Evolutionary conservation across 2,797 vertebrate species (phyloP).

Genomic region (Microcaecilia unicolor): DNA sequence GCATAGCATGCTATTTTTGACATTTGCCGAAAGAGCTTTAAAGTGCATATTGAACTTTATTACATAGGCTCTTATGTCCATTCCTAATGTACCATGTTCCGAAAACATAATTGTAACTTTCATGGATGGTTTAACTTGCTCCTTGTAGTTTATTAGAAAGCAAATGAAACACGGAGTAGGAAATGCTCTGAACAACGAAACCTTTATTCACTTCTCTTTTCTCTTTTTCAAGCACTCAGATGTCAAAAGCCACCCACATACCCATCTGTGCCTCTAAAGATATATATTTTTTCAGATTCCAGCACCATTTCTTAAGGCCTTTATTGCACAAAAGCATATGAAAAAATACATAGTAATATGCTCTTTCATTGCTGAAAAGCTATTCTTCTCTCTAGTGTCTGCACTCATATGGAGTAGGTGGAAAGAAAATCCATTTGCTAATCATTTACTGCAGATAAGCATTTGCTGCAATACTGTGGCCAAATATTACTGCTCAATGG

Average conservation of each 20-base stretch:
- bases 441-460: neutral
- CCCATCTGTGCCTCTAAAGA: neutral
- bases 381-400: neutral
- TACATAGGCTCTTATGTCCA: no score
- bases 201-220: neutral
- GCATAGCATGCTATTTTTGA: no score
- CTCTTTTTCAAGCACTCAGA: neutral
- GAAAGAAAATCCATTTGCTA: slow-evolving; percentile 6
- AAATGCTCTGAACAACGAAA: neutral
- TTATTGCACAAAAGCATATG: neutral
- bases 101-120: no score
- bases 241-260: neutral
- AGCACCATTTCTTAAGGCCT: neutral
- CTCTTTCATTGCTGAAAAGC: neutral
- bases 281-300: neutral
- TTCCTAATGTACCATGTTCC: no score
- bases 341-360: neutral
- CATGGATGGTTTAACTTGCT: neutral
- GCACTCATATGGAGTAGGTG: neutral
- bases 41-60: no score
- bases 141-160: neutral
- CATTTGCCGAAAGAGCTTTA: no score
- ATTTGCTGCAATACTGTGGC: neutral
- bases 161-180: neutral
- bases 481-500: neutral